Evolutionary conservation across 2,888 invertebrate species (phyloP).

Genomic region (Acanthosoma haemorrhoidale): DNA sequence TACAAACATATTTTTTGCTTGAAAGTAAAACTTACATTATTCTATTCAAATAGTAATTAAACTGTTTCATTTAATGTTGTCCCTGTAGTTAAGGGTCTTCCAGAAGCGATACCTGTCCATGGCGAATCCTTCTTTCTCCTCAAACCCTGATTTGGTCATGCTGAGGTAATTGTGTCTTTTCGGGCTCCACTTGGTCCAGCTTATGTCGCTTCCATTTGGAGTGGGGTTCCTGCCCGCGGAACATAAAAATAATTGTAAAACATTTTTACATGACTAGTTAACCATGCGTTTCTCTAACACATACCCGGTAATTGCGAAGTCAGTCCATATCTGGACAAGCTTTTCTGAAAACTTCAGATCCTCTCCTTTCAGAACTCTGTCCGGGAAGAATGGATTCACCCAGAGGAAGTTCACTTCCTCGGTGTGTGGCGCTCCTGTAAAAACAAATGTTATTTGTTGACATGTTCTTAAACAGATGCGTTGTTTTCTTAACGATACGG

Average conservation of each 20-base stretch:
- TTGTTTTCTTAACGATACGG: background rate
- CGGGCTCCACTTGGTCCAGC: background rate
- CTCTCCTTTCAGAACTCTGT: background rate
- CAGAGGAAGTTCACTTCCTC: background rate
- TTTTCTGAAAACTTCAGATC: slow-evolving; percentile 27
- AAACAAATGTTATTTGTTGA: too few species aligned
- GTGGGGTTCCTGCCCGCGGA: background rate
- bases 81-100: background rate
- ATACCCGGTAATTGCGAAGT: slow-evolving; percentile 30
- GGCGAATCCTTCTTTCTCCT: background rate
- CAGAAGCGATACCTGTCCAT: background rate
- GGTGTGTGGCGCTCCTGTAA: background rate
- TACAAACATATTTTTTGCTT: too few species aligned
- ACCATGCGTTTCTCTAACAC: too few species aligned
- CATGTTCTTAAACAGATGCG: too few species aligned
- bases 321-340: slow-evolving; percentile 18
- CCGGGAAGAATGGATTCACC: background rate
- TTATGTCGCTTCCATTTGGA: background rate
- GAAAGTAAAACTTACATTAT: too few species aligned
- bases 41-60: too few species aligned
- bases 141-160: background rate
- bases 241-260: background rate
- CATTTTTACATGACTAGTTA: too few species aligned
- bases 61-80: background rate
- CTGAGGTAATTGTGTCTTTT: background rate